Evolutionary conservation across 2,888 invertebrate genomes (phyloP).

Genomic region (Callyntrura guangdongensis): DNA sequence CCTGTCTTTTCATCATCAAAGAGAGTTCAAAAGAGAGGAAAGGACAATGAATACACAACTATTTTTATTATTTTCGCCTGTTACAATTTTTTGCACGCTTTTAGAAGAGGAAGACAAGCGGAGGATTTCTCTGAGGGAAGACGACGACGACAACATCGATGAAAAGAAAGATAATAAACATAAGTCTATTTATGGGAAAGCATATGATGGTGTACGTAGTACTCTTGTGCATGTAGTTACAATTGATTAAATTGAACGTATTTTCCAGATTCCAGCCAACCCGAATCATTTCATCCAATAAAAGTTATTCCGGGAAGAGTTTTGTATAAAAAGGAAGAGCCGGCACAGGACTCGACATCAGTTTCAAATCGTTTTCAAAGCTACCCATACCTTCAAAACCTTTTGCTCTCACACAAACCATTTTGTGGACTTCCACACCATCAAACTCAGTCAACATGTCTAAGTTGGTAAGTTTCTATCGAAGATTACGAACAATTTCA

Average conservation of each 20-base stretch:
- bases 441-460: conserved; percentile 58
- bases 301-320: conserved; percentile 47
- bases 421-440: conserved; percentile 56
- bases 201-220: neutral
- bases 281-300: neutral
- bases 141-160: neutral
- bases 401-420: neutral
- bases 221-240: neutral
- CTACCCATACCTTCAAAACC: conserved; percentile 41
- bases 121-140: conserved; percentile 3
- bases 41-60: too few species aligned
- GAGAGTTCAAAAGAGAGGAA: neutral
- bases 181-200: neutral
- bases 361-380: conserved; percentile 65
- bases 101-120: neutral
- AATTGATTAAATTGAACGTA: neutral
- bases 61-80: neutral
- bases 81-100: neutral
- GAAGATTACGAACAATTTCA: neutral
- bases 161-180: conserved; percentile 12
- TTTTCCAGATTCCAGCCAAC: neutral
- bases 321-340: conserved; percentile 56
- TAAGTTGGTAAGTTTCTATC: conserved; percentile 54
- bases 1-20: conserved; percentile 3
- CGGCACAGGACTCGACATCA: conserved; percentile 38